A percentile compares a stretch with the other conserved stretches of the same genome.
phyloP scores from a whole-genome alignment of 2,797 vertebrate genomes.

The Euthynnus affinis region DNA sequence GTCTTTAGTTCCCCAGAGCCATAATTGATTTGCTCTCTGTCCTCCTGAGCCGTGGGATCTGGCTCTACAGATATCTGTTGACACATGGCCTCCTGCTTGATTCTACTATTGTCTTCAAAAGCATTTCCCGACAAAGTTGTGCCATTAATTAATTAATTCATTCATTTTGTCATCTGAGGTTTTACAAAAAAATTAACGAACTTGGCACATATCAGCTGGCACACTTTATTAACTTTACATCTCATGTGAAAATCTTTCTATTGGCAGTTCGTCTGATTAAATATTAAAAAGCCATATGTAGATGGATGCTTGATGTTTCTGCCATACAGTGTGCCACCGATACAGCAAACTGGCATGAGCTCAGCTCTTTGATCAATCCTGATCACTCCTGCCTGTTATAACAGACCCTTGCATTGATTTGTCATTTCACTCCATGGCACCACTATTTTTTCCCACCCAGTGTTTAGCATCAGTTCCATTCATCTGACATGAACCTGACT shows the following conservation, averaged over 20 bases:
- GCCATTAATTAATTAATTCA: not conserved
- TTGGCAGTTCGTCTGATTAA: slow-evolving; percentile 60
- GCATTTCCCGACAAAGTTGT: slow-evolving; percentile 13
- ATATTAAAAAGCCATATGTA: slow-evolving; percentile 72
- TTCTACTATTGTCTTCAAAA: slow-evolving; percentile 6
- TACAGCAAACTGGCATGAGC: slow-evolving; percentile 55
- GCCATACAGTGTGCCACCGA: slow-evolving; percentile 44
- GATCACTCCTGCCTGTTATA: slow-evolving; percentile 39
- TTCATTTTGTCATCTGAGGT: slow-evolving; percentile 6
- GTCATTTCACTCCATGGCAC: slow-evolving; percentile 27
- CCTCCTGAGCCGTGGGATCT: slow-evolving; percentile 27
- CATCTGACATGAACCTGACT: slow-evolving; percentile 26
- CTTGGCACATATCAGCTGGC: slow-evolving; percentile 26
- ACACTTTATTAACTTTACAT: slow-evolving; percentile 34
- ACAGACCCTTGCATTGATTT: slow-evolving; percentile 44
- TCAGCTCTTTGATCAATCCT: slow-evolving; percentile 65
- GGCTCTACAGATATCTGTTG: slow-evolving; percentile 39
- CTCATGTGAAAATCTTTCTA: slow-evolving; percentile 56
- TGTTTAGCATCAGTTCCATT: slow-evolving; percentile 41
- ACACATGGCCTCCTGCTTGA: slow-evolving; percentile 9
- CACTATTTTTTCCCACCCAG: slow-evolving; percentile 30
- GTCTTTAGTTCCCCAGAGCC: not conserved
- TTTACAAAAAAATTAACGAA: slow-evolving; percentile 42
- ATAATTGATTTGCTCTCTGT: slow-evolving; percentile 46
- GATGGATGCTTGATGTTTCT: slow-evolving; percentile 65